Conservation (phyloP, 2,113 vertebrate species). For the Plecturocebus donacophilus region DNA sequence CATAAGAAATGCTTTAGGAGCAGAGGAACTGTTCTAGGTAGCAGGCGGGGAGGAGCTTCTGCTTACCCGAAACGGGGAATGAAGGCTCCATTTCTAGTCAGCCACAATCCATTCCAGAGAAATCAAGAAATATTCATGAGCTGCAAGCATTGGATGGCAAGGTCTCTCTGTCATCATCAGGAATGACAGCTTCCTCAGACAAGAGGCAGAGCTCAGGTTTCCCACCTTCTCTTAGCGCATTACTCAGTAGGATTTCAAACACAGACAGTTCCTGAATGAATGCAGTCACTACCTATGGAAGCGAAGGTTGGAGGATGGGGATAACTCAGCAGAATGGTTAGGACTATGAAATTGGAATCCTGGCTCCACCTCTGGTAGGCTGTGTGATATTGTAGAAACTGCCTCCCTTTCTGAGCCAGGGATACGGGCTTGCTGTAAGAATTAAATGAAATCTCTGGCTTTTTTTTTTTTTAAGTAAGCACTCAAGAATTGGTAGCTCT, state of each 20-base stretch:
- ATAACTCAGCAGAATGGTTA: not conserved
- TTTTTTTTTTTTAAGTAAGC: not conserved
- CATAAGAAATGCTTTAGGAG: not conserved
- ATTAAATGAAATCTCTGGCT: not conserved
- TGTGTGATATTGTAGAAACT: not conserved
- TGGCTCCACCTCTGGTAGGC: not conserved
- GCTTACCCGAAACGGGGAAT: not conserved
- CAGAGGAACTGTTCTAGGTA: not conserved
- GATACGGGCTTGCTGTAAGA: not conserved
- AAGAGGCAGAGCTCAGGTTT: not conserved
- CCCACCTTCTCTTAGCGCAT: not conserved
- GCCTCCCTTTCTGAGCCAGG: not conserved
- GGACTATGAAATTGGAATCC: not conserved
- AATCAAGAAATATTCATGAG: constrained; percentile 24
- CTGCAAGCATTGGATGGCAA: not conserved
- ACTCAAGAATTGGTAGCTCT: not conserved
- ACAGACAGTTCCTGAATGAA: not conserved
- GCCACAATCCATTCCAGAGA: not conserved
- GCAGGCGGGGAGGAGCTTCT: not conserved
- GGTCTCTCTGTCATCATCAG: not conserved
- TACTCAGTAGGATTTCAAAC: not conserved
- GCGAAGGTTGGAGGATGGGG: not conserved
- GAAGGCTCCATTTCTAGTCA: constrained; percentile 9
- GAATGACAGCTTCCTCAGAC: not conserved
- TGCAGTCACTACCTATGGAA: not conserved